These are phyloP conservation scores for Tonatia bakeri DNA, from an alignment of 2,113 vertebrate species.

Conservation along the genomic window DNA sequence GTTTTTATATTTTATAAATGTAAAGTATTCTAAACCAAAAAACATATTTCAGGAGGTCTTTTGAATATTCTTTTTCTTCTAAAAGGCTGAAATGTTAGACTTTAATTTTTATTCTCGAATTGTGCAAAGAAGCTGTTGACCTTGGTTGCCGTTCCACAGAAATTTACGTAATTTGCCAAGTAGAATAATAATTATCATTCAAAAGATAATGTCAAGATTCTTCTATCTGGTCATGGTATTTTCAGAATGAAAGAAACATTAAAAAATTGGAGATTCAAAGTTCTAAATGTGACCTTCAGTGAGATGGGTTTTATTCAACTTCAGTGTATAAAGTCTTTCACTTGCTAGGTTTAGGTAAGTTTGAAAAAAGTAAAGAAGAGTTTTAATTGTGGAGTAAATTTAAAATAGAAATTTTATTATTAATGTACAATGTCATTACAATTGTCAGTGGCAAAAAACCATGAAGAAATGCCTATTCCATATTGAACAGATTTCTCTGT, in stretches of 20 bases:
- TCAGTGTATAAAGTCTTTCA: constrained; percentile 19
- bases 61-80: constrained; percentile 28
- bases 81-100: constrained; percentile 19
- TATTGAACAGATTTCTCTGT: background rate
- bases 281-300: constrained; percentile 64
- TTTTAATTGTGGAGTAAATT: constrained; percentile 48
- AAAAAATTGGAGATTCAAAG: background rate
- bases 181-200: constrained; percentile 55
- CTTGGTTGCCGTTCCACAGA: constrained; percentile 36
- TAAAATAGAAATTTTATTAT: constrained; percentile 8
- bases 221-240: background rate
- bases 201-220: constrained; percentile 49
- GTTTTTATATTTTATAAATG: background rate
- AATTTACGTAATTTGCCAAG: constrained; percentile 51
- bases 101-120: constrained; percentile 47
- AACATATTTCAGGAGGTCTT: background rate
- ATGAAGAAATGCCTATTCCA: background rate
- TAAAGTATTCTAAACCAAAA: constrained; percentile 8
- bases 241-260: constrained; percentile 56
- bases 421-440: constrained; percentile 23
- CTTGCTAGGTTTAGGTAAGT: background rate
- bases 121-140: constrained; percentile 52
- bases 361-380: constrained; percentile 39
- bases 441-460: background rate
- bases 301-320: constrained; percentile 35